Evolutionary conservation across 2,113 vertebrate species (phyloP), one percentile per base, ranked within the genome.

Genomic region (Rhabdomys dilectus): DNA sequence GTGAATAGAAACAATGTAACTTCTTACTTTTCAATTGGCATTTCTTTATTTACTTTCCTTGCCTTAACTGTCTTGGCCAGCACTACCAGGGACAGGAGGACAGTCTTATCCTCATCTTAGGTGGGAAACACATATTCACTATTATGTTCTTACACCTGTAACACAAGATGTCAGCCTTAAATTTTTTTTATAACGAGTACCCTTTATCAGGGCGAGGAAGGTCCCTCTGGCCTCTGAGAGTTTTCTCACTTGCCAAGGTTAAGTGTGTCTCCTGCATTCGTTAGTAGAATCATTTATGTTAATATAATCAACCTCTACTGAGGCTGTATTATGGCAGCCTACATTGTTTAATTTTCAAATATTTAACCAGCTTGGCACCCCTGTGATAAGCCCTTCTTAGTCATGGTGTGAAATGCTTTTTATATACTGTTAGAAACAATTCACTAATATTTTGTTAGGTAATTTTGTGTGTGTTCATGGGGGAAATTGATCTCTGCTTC

Each of bases 311-410:
- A 9, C 45, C 94, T 51, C 34, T 42, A 62, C 72, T 39, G 75
- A 93, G 84, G 21, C 29, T 78, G 51, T 53, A 51, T 93, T 88
- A 45, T 66, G 53, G 39, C 53, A 45, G 60, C 75, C 93, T 77
- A 73, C 42, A 72, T 16, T 77, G 80, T 90, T 70, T 95, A 91
- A 93, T 89, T 95, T 94, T 93, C 85, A 91, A 85, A 93, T 89
- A 85, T 91, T 85, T 93, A 93, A 75, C 73, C 45, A 36, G 80
- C 85, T 88, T 87, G 24, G 60, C 68, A 45, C 34, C 91, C 80
- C 45, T 93, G 75, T 73, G 81, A 90, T 84, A 93, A 97, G 64
- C 34, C 66, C 22, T 62, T 73, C n/a, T 95, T 95, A 89, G 66
- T 93, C 66, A 66, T 66, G 45, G 77, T 90, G 73, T 85, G 90